Base-by-base conservation (phyloP, 2,113 vertebrate species). In the Toxotes jaculatrix region DNA sequence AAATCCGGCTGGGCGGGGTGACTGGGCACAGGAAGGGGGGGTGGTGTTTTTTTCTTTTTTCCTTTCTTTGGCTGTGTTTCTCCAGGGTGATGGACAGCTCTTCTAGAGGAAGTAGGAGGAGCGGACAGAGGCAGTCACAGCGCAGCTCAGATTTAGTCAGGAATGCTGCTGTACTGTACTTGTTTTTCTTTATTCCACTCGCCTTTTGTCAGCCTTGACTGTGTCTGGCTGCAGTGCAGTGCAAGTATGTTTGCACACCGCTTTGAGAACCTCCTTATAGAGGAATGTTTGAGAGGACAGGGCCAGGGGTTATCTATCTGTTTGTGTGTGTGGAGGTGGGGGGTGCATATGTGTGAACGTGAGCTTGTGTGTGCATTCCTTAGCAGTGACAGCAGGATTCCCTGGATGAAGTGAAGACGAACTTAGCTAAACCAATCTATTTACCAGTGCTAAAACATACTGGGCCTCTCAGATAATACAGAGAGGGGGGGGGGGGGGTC, bases 151-250 rank as follows among this genome's bases (percentile, higher is more conserved):
- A 92, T 94, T 94, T 90, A 93, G 87, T 87, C 85, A 91, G 89
- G 92, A 94, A 93, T 94, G 92, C 83, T 90, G 85, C 87, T 92
- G 82, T 91, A 92, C 94, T 93, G 89, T 93, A 92, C 90, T 91
- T 82, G 71, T 76, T 87, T 85, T 89, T 74, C 73, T 77, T 80
- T 90, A 77, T 85, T 75, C 40, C 57, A 17, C 42, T n/a, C 57
- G 47, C 77, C 74, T 76, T 83, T 85, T 89, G 88, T 87, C 82
- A 34, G 82, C 70, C 78, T 70, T 61, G 42, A 76, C 72, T 83
- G 73, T 60, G 81, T 89, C 69, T 87, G 83, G 71, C 80, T 72
- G 62, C 59, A 71, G 79, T 3, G 13, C 36, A 45, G 60, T n/a
- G 34, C 53, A 36, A 31, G 53, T 74, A 63, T 63, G 69, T 85